These are phyloP conservation scores for Condylura cristata DNA, from an alignment of 2,113 vertebrate species.

Conservation along the genomic window DNA sequence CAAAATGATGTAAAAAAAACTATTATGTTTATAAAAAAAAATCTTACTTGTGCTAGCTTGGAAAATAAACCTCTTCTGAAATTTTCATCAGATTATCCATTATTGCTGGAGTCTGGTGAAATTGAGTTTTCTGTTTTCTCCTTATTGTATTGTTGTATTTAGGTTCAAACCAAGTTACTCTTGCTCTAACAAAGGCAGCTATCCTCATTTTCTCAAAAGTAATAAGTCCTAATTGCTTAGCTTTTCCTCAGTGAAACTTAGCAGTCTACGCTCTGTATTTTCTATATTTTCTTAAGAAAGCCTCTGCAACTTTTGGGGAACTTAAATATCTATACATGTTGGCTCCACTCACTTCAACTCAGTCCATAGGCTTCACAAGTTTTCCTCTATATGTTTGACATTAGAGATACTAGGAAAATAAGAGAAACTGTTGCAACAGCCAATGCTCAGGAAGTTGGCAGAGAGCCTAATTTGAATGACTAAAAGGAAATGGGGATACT, in stretches of 20 bases:
- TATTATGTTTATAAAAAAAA: too few relatives aligned
- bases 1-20: too few relatives aligned
- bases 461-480: background rate
- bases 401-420: background rate
- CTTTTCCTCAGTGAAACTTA: background rate
- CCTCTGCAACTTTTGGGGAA: background rate
- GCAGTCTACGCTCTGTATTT: background rate
- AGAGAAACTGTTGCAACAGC: background rate
- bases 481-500: background rate
- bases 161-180: background rate
- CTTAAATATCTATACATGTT: background rate
- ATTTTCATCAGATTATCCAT: background rate
- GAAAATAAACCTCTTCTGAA: slow-evolving; percentile 41
- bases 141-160: background rate
- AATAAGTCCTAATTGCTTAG: background rate
- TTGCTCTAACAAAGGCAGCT: background rate
- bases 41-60: slow-evolving; percentile 20
- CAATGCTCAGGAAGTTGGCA: background rate
- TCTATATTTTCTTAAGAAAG: slow-evolving; percentile 34
- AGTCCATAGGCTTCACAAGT: background rate
- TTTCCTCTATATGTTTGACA: background rate
- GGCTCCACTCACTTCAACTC: background rate
- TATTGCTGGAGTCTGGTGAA: slow-evolving; percentile 12
- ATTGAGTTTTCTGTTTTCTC: background rate
- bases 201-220: background rate